phyloP scores from a whole-genome alignment of 2,888 invertebrate species.

The Brenthis daphne region DNA sequence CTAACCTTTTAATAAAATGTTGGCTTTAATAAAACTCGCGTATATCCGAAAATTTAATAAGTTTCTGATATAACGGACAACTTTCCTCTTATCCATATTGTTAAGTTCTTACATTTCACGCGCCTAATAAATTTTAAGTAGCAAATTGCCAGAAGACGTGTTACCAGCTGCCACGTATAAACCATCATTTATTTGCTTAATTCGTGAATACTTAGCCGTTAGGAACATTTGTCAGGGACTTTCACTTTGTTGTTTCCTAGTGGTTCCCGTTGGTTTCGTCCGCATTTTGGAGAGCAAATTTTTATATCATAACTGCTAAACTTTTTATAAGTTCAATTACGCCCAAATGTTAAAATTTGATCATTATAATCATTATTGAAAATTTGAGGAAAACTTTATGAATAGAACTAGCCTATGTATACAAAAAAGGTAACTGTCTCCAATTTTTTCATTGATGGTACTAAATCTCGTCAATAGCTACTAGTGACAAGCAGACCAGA shows the following conservation, averaged over 20 bases:
- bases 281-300: background rate
- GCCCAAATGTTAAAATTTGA: too few species aligned
- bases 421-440: too few species aligned
- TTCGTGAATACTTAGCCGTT: constrained; percentile 8
- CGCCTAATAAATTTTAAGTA: constrained; percentile 37
- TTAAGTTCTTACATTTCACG: constrained; percentile 30
- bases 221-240: constrained; percentile 13
- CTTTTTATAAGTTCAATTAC: too few species aligned
- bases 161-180: constrained; percentile 33
- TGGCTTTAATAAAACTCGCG: constrained; percentile 9
- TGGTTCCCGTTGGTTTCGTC: background rate
- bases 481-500: too few species aligned
- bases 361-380: too few species aligned
- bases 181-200: constrained; percentile 29
- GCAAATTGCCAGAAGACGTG: constrained; percentile 32
- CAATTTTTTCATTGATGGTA: too few species aligned
- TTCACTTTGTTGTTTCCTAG: background rate
- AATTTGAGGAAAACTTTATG: too few species aligned
- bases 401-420: too few species aligned
- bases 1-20: constrained; percentile 5
- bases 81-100: constrained; percentile 32
- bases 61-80: constrained; percentile 16
- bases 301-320: too few species aligned
- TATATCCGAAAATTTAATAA: constrained; percentile 10
- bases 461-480: too few species aligned